phyloP scores from a whole-genome alignment of 1,140 invertebrate species.

The Halesus radiatus region DNA sequence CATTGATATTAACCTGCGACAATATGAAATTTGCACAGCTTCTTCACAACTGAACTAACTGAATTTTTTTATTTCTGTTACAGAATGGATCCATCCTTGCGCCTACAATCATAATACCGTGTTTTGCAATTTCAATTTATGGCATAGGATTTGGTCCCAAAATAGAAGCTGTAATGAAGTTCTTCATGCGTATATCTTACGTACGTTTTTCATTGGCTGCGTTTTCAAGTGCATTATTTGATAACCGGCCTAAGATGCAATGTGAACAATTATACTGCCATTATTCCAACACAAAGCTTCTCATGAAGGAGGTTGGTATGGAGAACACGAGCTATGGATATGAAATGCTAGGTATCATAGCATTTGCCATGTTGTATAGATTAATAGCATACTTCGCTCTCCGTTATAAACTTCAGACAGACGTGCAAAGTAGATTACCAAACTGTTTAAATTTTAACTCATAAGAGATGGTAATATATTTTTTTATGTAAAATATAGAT shows the following conservation, averaged over 20 bases:
- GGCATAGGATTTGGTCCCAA: constrained; percentile 75
- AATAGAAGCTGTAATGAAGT: constrained; percentile 70
- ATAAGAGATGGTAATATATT: too few species aligned
- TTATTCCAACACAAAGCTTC: constrained; percentile 68
- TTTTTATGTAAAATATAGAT: too few species aligned
- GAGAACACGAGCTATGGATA: constrained; percentile 59
- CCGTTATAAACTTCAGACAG: constrained; percentile 64
- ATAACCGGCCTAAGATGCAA: constrained; percentile 63
- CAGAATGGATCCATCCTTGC: constrained; percentile 77
- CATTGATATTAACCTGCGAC: too few species aligned
- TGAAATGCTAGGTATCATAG: constrained; percentile 65
- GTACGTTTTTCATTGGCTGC: constrained; percentile 72
- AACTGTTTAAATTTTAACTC: neutral
- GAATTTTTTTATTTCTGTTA: constrained; percentile 55
- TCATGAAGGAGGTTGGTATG: constrained; percentile 70
- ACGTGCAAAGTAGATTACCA: constrained; percentile 64
- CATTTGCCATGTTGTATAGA: constrained; percentile 66
- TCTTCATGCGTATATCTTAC: constrained; percentile 74
- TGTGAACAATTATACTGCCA: constrained; percentile 75
- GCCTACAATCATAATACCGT: constrained; percentile 71
- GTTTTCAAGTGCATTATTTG: constrained; percentile 64
- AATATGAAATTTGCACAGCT: neutral
- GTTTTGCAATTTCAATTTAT: constrained; percentile 74
- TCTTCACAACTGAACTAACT: too few species aligned
- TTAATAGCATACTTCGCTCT: constrained; percentile 65